phyloP scores from a whole-genome alignment of 2,113 vertebrate species.

The Eurypyga helias region DNA sequence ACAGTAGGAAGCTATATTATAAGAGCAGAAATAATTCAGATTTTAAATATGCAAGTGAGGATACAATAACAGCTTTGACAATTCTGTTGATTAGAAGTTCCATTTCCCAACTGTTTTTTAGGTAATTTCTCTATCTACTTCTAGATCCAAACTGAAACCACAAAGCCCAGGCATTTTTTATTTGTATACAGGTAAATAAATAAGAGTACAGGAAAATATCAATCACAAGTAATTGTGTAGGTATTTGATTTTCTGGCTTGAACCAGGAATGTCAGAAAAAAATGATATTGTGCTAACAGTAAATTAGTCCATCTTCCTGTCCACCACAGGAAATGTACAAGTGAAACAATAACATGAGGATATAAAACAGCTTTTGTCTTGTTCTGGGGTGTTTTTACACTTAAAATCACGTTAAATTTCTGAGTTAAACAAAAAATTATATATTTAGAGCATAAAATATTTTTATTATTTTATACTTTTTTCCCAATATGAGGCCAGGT shows the following conservation, averaged over 20 bases:
- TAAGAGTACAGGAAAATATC: neutral
- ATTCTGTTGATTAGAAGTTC: neutral
- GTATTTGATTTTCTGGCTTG: neutral
- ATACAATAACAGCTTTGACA: neutral
- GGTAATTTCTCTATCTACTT: neutral
- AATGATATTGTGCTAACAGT: neutral
- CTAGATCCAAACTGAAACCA: neutral
- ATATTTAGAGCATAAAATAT: neutral
- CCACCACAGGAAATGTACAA: neutral
- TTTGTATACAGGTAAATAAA: neutral
- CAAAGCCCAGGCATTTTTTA: rapidly evolving
- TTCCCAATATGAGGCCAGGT: neutral
- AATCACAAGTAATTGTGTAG: neutral
- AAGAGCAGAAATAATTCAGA: neutral
- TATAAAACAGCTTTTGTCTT: neutral
- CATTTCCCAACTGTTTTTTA: neutral
- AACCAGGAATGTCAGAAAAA: neutral
- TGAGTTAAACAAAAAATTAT: neutral
- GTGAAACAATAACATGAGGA: neutral
- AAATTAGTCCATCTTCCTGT: neutral
- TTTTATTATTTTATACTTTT: neutral
- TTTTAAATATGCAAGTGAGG: neutral
- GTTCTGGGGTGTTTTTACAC: neutral
- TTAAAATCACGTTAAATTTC: neutral
- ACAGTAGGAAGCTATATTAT: neutral